Evolutionary conservation across 1,140 invertebrate genomes (phyloP), one percentile per base, ranked within the genome.

Genomic region (Psilanteris sp.): DNA sequence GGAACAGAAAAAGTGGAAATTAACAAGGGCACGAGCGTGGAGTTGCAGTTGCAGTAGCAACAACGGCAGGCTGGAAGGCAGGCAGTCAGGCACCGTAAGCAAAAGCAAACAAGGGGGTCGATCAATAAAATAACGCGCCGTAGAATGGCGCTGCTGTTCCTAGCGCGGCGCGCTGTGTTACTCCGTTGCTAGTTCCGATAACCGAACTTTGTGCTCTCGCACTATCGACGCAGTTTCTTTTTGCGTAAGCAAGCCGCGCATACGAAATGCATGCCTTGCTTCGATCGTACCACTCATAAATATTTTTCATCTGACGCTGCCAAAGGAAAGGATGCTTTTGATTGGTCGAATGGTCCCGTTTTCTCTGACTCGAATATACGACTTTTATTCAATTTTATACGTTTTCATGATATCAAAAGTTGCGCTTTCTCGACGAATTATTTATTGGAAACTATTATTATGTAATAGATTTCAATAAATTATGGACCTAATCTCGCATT

Each of bases 101-200:
- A 59, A 57, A 68, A 68, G 64, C 50, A 57, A 68, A 32, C 64
- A 41, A 37, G 52, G 44, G 44, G 36, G 16, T 70, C 66, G 66
- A 70, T 70, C 66, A 70, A 70, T 59, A 70, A 70, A 59, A 70
- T 70, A 70, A 70, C 44, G 66, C 66, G 43, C 44, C 66, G 66
- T 44, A 52, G 66, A 59, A 70, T 70, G 66, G 66, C 66, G 66
- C 66, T 70, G 66, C 44, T 59, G 66, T 70, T 70, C 34, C 66
- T 70, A 41, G 32, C 52, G 41, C 64, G 41, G 64, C 54, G 44
- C 34, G 41, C 62, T 67, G 15, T 18, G 48, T 66, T 68, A 52
- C 52, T 68, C 29, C 31, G 54, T 52, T 70, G 66, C 41, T 70
- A 59, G 43, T 70, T 44, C 54, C 66, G 54, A 52, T 59, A 54